A percentile compares a stretch with the other conserved stretches of the same genome.
These are phyloP conservation scores for Brachionus rubens DNA, from an alignment of 1,140 invertebrate species.

Conservation along the genomic window DNA sequence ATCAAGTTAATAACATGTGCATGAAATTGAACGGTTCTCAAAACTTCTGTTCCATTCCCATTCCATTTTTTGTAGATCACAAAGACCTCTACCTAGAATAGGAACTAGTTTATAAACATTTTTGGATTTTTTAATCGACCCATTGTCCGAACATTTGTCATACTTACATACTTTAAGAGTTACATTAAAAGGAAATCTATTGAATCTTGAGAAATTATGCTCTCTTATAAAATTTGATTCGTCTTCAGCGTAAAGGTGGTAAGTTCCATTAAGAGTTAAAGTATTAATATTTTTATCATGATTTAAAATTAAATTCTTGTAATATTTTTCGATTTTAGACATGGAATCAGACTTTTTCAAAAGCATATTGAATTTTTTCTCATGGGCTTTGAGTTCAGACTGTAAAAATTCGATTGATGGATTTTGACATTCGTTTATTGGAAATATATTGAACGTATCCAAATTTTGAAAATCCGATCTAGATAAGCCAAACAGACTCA, in stretches of 20 bases:
- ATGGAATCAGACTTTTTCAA: not conserved
- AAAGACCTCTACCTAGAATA: not conserved
- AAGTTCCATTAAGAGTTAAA: not conserved
- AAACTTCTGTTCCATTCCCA: constrained; percentile 5
- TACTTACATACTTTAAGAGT: not conserved
- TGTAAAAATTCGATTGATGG: not conserved
- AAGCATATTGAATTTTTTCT: not conserved
- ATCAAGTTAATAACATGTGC: no score
- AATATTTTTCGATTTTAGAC: not conserved
- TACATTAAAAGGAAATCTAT: constrained; percentile 5
- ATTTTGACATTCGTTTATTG: not conserved
- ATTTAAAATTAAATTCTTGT: not conserved
- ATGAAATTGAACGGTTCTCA: not conserved
- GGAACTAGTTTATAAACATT: not conserved
- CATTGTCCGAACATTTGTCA: not conserved
- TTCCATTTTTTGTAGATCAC: constrained; percentile 15
- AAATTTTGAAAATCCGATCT: not conserved
- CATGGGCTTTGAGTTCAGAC: not conserved
- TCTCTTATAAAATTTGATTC: not conserved
- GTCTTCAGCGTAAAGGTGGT: not conserved
- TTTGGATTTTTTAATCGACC: not conserved
- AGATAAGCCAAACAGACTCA: no score
- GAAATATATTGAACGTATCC: not conserved
- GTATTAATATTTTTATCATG: not conserved
- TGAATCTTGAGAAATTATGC: not conserved